Percentiles rank a stretch among this genome's conserved stretches.
Evolutionary conservation across 2,797 vertebrate species (phyloP).

Genomic region (Acipenser transmontanus): DNA sequence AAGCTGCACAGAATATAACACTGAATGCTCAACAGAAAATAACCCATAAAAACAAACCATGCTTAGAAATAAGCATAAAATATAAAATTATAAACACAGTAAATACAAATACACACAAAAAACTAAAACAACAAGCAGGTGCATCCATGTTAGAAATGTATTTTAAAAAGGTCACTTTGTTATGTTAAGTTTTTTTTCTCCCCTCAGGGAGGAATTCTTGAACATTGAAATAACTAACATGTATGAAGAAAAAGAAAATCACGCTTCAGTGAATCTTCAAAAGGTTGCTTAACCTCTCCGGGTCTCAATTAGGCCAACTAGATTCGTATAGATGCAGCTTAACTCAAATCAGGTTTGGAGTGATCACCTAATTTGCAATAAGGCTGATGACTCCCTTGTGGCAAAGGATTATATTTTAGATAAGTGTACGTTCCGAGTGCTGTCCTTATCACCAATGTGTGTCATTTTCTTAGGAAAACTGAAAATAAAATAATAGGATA

Average conservation of each 20-base stretch:
- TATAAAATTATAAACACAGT: too few species aligned
- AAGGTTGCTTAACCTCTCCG: constrained; percentile 60
- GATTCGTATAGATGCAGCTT: constrained; percentile 49
- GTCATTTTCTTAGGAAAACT: neutral
- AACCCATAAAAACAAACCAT: too few species aligned
- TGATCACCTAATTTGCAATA: constrained; percentile 57
- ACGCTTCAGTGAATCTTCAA: constrained; percentile 76
- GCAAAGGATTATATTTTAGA: constrained; percentile 43
- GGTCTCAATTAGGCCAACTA: constrained; percentile 58
- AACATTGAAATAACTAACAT: constrained; percentile 72
- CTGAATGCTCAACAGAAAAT: too few species aligned
- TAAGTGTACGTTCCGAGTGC: constrained; percentile 8
- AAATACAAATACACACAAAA: too few species aligned
- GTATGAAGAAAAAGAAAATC: constrained; percentile 54
- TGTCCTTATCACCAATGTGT: constrained; percentile 4
- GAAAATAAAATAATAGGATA: too few species aligned
- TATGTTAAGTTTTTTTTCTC: constrained; percentile 56
- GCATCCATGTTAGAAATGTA: too few species aligned
- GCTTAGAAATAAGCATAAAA: too few species aligned
- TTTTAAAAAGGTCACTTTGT: constrained; percentile 24
- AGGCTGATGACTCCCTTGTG: constrained; percentile 44
- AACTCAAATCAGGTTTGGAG: constrained; percentile 45
- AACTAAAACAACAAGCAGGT: too few species aligned
- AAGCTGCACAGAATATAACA: too few species aligned
- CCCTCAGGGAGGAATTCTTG: constrained; percentile 59